Evolutionary conservation across 2,797 vertebrate species (phyloP).

Genomic region (Sebastes miniatus): DNA sequence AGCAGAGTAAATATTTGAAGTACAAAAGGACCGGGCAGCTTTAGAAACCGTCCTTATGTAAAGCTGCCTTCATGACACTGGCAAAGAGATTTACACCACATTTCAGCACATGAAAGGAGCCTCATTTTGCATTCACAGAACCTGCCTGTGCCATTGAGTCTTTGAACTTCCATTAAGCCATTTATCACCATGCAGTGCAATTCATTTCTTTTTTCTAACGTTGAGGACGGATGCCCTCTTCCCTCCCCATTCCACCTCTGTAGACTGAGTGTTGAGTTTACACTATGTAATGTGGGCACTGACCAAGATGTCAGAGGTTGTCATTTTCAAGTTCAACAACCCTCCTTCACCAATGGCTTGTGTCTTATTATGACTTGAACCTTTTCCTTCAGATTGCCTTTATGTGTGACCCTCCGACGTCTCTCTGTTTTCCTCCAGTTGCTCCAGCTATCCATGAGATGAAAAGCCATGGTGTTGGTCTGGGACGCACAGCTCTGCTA

Average conservation of each 20-base stretch:
- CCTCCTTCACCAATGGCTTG: background rate
- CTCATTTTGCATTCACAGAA: conserved; percentile 78
- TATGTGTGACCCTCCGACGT: background rate
- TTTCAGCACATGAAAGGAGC: conserved; percentile 78
- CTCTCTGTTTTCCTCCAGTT: conserved; percentile 81
- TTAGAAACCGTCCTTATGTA: conserved; percentile 62
- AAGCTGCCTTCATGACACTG: conserved; percentile 57
- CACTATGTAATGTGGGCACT: conserved; percentile 23
- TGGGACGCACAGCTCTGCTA: conserved; percentile 91
- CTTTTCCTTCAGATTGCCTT: background rate
- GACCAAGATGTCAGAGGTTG: conserved; percentile 30
- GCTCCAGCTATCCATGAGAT: conserved; percentile 96
- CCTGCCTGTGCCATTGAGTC: conserved; percentile 73
- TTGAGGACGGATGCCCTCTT: conserved; percentile 51
- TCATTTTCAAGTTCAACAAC: conserved; percentile 37
- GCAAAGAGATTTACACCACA: conserved; percentile 72
- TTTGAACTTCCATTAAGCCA: conserved; percentile 84
- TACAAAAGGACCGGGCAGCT: conserved; percentile 48
- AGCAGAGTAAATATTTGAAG: conserved; percentile 66
- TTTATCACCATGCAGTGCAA: conserved; percentile 78
- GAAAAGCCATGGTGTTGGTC: conserved; percentile 89
- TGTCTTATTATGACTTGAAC: conserved; percentile 4
- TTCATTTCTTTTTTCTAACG: conserved; percentile 74
- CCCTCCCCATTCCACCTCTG: conserved; percentile 39
- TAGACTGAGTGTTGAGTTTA: conserved; percentile 44